phyloP scores from a whole-genome alignment of 2,888 invertebrate genomes.

The Drosophila falleni region DNA sequence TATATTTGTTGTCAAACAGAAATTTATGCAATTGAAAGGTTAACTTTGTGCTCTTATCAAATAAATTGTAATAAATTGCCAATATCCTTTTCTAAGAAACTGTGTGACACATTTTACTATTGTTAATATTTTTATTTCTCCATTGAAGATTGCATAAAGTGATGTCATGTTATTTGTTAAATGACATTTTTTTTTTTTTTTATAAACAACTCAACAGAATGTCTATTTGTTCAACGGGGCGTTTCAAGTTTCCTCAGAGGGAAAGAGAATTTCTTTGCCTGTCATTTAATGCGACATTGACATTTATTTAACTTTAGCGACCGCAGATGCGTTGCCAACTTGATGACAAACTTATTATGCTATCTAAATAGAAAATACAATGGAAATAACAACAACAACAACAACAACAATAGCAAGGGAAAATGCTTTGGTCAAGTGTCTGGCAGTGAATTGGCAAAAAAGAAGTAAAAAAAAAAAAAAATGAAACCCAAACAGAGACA shows the following conservation, averaged over 20 bases:
- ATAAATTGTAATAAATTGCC: background rate
- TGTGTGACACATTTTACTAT: background rate
- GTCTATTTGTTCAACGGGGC: conserved; percentile 32
- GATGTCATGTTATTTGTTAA: conserved; percentile 14
- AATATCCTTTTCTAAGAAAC: background rate
- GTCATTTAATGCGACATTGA: conserved; percentile 31
- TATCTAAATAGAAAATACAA: conserved; percentile 27
- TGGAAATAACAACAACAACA: conserved; percentile 25
- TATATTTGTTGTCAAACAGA: background rate
- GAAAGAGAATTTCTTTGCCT: conserved; percentile 10
- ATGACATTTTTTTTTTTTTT: conserved; percentile 18
- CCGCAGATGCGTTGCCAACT: conserved; percentile 44
- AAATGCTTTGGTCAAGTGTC: conserved; percentile 67
- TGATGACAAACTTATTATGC: conserved; percentile 51
- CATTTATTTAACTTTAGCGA: conserved; percentile 31
- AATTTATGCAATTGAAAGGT: background rate
- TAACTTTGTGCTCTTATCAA: background rate
- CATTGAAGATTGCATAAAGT: conserved; percentile 10
- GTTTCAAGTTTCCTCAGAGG: conserved; percentile 25
- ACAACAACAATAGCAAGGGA: conserved; percentile 14
- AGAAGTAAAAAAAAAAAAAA: background rate
- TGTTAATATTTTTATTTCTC: background rate
- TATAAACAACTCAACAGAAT: conserved; percentile 18
- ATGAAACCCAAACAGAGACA: conserved; percentile 25
- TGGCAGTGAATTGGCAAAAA: conserved; percentile 67